Conservation (phyloP, 2,113 vertebrate genomes). For the Lampris incognitus region DNA sequence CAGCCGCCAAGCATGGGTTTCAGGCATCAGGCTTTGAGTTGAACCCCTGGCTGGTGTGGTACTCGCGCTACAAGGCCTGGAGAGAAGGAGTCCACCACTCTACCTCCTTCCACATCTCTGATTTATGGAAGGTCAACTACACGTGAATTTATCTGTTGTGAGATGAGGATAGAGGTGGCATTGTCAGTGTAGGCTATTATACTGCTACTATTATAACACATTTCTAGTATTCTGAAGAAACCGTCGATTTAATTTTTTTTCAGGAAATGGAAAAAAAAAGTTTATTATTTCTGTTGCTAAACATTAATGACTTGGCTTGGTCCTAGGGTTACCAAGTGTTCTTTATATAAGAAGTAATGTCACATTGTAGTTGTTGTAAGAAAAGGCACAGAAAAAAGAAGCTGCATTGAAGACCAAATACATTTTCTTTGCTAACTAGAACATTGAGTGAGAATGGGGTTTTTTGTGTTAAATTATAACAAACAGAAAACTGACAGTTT, state of each 20-base stretch:
- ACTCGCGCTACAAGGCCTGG: constrained; percentile 91
- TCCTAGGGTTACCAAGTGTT: not conserved
- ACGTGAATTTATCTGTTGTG: not conserved
- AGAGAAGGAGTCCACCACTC: constrained; percentile 87
- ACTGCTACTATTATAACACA: too few species aligned
- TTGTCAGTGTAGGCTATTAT: too few species aligned
- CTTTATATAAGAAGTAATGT: not conserved
- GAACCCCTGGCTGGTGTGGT: constrained; percentile 98
- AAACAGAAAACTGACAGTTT: too few species aligned
- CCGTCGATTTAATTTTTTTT: too few species aligned
- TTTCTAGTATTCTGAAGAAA: too few species aligned
- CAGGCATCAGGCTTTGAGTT: constrained; percentile 91
- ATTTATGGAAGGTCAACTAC: constrained; percentile 93
- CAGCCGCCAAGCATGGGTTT: constrained; percentile 93
- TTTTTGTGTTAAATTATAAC: too few species aligned
- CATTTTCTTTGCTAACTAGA: too few species aligned
- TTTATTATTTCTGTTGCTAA: not conserved
- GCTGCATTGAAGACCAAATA: too few species aligned
- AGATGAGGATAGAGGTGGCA: not conserved
- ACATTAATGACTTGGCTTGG: not conserved
- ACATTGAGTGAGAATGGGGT: too few species aligned
- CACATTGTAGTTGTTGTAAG: too few species aligned
- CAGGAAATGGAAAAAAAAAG: not conserved
- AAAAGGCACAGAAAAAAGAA: too few species aligned
- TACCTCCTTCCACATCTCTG: constrained; percentile 89